phyloP scores from a whole-genome alignment of 2,888 invertebrate species.

The Cryptocephalus primarius region DNA sequence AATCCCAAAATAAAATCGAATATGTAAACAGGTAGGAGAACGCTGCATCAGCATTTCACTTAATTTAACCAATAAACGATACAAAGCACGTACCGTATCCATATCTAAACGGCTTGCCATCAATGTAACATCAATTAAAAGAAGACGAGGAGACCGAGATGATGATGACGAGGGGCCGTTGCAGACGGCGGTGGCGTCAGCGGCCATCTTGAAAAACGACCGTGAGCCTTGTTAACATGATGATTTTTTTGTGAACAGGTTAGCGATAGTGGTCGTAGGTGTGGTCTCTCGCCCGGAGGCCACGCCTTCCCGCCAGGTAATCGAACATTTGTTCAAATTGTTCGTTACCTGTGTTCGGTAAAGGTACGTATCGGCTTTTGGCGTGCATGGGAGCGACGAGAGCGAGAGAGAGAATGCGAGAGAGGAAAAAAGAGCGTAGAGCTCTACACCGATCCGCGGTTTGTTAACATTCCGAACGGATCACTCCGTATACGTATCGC shows the following conservation, averaged over 20 bases:
- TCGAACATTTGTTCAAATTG: slow-evolving; percentile 30
- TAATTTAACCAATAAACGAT: slow-evolving; percentile 32
- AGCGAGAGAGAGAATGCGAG: too few relatives aligned
- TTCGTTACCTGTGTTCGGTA: slow-evolving; percentile 25
- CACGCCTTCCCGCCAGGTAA: slow-evolving; percentile 29
- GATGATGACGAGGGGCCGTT: slow-evolving; percentile 11
- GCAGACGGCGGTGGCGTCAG: slow-evolving; percentile 33
- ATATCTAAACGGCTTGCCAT: slow-evolving; percentile 35
- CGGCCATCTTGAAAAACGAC: slow-evolving; percentile 3
- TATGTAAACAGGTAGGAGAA: slow-evolving; percentile 13
- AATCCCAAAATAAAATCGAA: neutral
- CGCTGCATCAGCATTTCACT: slow-evolving; percentile 19
- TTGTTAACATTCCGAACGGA: too few relatives aligned
- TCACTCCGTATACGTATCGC: too few relatives aligned
- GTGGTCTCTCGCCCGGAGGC: slow-evolving; percentile 25
- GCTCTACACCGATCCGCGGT: too few relatives aligned
- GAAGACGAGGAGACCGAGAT: slow-evolving; percentile 15
- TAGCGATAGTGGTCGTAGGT: slow-evolving; percentile 29
- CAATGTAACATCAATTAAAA: slow-evolving; percentile 36
- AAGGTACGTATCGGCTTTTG: too few relatives aligned
- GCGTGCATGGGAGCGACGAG: too few relatives aligned
- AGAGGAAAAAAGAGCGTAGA: too few relatives aligned
- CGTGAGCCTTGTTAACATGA: slow-evolving; percentile 27
- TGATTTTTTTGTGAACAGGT: slow-evolving; percentile 34
- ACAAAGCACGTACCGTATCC: slow-evolving; percentile 30